Base-by-base conservation (phyloP, 2,797 vertebrate species). In the Galago senegalensis region DNA sequence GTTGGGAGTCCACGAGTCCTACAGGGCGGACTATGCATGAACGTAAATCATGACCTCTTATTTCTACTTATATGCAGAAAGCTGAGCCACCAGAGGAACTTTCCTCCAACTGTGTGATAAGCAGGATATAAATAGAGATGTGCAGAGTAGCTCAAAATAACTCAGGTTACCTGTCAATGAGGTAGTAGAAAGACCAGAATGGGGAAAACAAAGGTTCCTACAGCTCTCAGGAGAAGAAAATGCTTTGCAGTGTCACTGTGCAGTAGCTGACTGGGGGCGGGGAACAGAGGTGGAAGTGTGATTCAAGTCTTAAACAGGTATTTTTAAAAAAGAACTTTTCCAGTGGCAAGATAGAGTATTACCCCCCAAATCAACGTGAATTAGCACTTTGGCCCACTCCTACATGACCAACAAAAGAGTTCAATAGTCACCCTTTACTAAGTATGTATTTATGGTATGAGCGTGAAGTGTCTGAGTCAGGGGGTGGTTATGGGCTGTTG, bases 81-180 rank as follows among this genome's bases (percentile, higher is more conserved):
- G 90, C 97, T 1, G 4, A 97, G 92, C 18, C 95, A 95, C 13
- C 0, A 93, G 94, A 97, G 94, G 90, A 96, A 97, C 65, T 89
- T 97, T 95, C 94, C 85, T 97, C 97, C 97, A 80, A 97, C 82
- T 73, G 67, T 89, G 96, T 97, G 96, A 97, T 83, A 85, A 94
- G 96, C 65, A 90, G 93, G 96, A 72, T 98, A 98, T 97, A 98
- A 98, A 98, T 97, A 98, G 95, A 97, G 87, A 89, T 88, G 87
- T 91, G 93, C 80, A 96, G 77, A 93, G 86, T 70, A 91, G 91
- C 96, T 96, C 96, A 67, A 96, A 98, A 98, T 98, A 98, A 98
- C 93, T 89, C 88, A 96, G 92, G 96, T 77, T 98, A 97, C 98
- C 97, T 98, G 85, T 85, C 98, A 98, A 98, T 98, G 97, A 98